Conservation (phyloP, 2,888 invertebrate species). For the Cancer borealis region DNA sequence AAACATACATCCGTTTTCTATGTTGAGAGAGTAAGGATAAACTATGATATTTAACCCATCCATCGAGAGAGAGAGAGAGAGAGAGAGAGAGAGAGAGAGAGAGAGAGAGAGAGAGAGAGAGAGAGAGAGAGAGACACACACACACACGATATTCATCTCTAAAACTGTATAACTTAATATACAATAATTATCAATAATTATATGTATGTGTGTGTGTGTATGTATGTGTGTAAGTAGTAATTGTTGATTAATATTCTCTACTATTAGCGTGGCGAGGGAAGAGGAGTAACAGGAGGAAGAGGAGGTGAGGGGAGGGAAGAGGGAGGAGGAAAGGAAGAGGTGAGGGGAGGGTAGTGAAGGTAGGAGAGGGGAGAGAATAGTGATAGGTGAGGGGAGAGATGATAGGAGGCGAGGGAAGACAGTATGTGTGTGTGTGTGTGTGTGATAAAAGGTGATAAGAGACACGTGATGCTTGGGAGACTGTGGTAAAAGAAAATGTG, state of each 20-base stretch:
- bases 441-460: not conserved
- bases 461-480: too few relatives aligned
- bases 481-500: too few relatives aligned
- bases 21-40: not conserved
- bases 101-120: too few relatives aligned
- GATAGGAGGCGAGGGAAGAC: not conserved
- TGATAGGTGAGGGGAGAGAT: too few relatives aligned
- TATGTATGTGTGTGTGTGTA: not conserved
- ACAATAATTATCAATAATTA: not conserved
- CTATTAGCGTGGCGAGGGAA: too few relatives aligned
- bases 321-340: not conserved
- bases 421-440: too few relatives aligned
- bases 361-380: not conserved
- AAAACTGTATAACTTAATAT: not conserved
- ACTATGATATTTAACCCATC: too few relatives aligned
- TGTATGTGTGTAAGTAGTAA: not conserved
- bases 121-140: too few relatives aligned
- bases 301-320: not conserved
- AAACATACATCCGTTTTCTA: not conserved
- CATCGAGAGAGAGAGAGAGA: too few relatives aligned
- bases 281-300: not conserved
- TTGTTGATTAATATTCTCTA: too few relatives aligned
- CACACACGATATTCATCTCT: too few relatives aligned
- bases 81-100: too few relatives aligned
- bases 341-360: not conserved